phyloP scores from a whole-genome alignment of 2,113 vertebrate species.

The Chloropsis cyanopogon region DNA sequence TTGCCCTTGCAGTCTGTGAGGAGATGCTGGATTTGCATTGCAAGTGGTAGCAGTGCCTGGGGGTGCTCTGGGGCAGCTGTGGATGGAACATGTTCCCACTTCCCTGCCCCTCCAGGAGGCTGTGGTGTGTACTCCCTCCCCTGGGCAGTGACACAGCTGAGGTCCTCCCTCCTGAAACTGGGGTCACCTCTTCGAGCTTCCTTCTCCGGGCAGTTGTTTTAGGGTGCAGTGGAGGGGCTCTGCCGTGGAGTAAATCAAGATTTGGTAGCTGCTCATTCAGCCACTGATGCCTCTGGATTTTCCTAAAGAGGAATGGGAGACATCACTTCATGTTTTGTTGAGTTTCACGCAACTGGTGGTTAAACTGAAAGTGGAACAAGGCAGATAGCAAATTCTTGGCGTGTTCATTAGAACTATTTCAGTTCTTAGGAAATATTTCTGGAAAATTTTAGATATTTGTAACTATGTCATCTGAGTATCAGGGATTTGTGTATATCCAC shows the following conservation, averaged over 20 bases:
- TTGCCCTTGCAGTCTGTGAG: fast-evolving
- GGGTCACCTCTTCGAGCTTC: not conserved
- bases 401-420: not conserved
- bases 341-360: not conserved
- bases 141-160: not conserved
- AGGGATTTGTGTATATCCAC: not conserved
- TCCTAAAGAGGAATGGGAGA: not conserved
- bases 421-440: not conserved
- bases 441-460: not conserved
- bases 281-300: not conserved
- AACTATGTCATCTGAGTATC: not conserved
- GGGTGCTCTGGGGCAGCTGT: not conserved
- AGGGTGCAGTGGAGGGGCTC: not conserved
- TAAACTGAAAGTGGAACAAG: not conserved
- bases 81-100: fast-evolving
- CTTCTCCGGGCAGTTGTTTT: not conserved
- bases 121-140: fast-evolving
- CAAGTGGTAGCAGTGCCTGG: not conserved
- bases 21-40: fast-evolving
- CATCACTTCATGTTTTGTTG: not conserved
- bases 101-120: not conserved
- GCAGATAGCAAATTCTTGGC: fast-evolving
- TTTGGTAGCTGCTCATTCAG: not conserved
- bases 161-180: not conserved
- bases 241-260: not conserved